Conservation (phyloP, 2,888 invertebrate genomes). For the Zaprionus obscuricornis region DNA sequence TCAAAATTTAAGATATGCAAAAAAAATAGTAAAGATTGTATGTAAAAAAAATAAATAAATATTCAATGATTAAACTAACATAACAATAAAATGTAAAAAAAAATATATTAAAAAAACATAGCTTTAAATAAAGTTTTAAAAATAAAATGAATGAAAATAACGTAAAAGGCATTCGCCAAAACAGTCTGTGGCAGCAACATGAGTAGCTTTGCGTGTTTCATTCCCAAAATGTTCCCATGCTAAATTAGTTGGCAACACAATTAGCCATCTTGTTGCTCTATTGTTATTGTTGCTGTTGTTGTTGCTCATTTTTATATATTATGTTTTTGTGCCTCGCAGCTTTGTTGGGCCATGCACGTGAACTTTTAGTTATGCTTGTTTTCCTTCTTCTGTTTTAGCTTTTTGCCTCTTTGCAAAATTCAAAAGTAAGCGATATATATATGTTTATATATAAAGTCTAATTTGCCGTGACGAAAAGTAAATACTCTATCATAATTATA, state of each 20-base stretch:
- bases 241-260: constrained; percentile 22
- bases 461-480: constrained; percentile 21
- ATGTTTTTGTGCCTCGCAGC: constrained; percentile 40
- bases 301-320: no score
- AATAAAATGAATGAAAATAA: no score
- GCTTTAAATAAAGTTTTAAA: no score
- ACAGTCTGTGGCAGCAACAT: no score
- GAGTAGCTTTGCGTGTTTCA: constrained; percentile 45
- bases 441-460: not conserved
- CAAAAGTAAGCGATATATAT: constrained; percentile 7
- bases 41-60: no score
- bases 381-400: constrained; percentile 10
- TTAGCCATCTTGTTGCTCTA: constrained; percentile 28
- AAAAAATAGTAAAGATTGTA: no score
- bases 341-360: constrained; percentile 46
- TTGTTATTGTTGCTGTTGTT: constrained; percentile 18
- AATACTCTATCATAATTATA: constrained; percentile 18
- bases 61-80: no score
- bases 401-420: constrained; percentile 10
- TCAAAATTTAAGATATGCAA: no score
- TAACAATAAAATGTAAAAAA: no score
- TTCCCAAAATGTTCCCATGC: constrained; percentile 45
- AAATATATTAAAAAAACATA: no score
- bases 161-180: no score
- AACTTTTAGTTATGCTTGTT: constrained; percentile 58